Evolutionary conservation across 2,888 invertebrate species (phyloP).

Genomic region (Leptinotarsa peninsularis): DNA sequence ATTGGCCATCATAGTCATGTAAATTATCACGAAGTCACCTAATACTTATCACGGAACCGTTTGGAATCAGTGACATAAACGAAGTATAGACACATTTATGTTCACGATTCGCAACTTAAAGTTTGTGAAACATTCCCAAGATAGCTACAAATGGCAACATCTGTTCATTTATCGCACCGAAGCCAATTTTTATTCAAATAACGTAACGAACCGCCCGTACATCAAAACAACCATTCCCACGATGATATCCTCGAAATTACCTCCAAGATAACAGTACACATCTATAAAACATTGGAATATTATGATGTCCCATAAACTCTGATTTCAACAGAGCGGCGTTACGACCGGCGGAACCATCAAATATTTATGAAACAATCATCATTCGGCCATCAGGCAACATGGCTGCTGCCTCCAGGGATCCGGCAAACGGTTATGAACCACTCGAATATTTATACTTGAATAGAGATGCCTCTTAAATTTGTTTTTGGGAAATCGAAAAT

Average conservation of each 20-base stretch:
- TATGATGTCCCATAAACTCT: conserved; percentile 68
- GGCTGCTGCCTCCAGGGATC: conserved; percentile 64
- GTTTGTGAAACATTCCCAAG: neutral
- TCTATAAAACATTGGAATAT: conserved; percentile 67
- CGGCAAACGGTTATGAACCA: conserved; percentile 66
- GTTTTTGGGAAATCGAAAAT: conserved; percentile 59
- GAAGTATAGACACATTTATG: too few species aligned
- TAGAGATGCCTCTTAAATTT: conserved; percentile 68
- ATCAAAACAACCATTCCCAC: conserved; percentile 59
- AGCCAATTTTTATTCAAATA: conserved; percentile 61
- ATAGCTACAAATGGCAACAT: neutral
- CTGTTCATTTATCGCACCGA: conserved; percentile 14
- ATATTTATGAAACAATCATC: conserved; percentile 69
- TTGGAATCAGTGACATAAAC: too few species aligned
- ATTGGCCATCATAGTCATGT: too few species aligned
- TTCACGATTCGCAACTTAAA: neutral
- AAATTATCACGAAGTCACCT: too few species aligned
- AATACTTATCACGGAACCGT: too few species aligned
- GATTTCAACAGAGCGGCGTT: conserved; percentile 65
- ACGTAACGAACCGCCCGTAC: conserved; percentile 52
- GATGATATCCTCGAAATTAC: conserved; percentile 63
- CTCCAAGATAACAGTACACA: conserved; percentile 63
- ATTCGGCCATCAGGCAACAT: conserved; percentile 68
- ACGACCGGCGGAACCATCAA: conserved; percentile 60
- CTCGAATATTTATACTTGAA: conserved; percentile 68